These are phyloP conservation scores for Ctenopoma kingsleyae DNA, from an alignment of 2,797 vertebrate genomes.

Conservation along the genomic window DNA sequence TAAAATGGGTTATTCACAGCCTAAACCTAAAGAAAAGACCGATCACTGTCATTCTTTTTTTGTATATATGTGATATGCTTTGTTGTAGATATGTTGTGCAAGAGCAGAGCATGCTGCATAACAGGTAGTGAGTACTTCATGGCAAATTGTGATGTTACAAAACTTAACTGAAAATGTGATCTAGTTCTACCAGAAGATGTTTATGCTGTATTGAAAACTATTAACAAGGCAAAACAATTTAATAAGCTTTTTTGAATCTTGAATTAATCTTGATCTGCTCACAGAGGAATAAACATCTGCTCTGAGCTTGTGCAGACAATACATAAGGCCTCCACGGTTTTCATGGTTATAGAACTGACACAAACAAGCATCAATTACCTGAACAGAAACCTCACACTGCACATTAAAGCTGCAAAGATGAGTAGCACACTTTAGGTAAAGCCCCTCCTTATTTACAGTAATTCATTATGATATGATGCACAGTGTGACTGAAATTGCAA, in stretches of 20 bases:
- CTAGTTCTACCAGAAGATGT: background rate
- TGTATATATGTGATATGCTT: background rate
- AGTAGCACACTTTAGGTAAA: background rate
- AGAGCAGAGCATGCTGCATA: background rate
- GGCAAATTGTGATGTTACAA: background rate
- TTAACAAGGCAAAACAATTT: background rate
- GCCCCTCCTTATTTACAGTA: background rate
- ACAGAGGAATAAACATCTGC: background rate
- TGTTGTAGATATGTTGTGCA: background rate
- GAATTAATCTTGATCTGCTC: no score
- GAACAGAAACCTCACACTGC: slow-evolving; percentile 2
- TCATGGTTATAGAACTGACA: background rate
- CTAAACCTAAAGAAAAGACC: slow-evolving; percentile 12
- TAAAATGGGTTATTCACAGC: background rate
- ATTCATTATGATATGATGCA: background rate
- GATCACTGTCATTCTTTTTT: background rate
- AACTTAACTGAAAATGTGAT: background rate
- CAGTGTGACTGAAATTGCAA: slow-evolving; percentile 1
- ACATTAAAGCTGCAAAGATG: slow-evolving; percentile 4
- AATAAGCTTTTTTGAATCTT: no score
- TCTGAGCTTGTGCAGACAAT: background rate
- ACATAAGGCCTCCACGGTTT: background rate
- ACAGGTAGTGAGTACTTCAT: background rate
- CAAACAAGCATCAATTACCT: background rate
- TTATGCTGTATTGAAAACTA: background rate